These are phyloP conservation scores for Atopsyche davidsoni DNA, from an alignment of 1,140 invertebrate genomes.

Conservation along the genomic window DNA sequence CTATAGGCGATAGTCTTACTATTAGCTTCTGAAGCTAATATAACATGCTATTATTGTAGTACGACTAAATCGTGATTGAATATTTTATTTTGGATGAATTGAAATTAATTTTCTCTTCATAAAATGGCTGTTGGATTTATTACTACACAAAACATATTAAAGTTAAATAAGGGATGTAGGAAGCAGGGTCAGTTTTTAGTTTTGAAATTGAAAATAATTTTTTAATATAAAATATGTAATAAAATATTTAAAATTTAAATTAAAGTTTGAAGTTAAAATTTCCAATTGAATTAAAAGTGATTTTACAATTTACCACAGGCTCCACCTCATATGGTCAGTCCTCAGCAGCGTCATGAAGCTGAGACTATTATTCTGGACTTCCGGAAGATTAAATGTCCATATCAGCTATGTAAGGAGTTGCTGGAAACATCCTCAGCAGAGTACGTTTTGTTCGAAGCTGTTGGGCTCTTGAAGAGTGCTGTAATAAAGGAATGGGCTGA, in stretches of 20 bases:
- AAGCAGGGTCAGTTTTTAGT: too few relatives aligned
- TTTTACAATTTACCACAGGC: slow-evolving; percentile 53
- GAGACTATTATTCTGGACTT: slow-evolving; percentile 76
- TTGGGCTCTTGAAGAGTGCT: slow-evolving; percentile 74
- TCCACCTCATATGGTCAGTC: slow-evolving; percentile 70
- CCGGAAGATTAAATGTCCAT: slow-evolving; percentile 74
- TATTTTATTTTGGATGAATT: too few relatives aligned
- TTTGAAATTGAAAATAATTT: slow-evolving; percentile 9
- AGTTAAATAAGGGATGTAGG: too few relatives aligned
- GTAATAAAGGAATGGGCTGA: slow-evolving; percentile 77
- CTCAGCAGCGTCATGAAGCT: slow-evolving; percentile 70
- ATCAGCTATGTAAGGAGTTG: slow-evolving; percentile 72
- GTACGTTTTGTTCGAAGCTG: slow-evolving; percentile 83
- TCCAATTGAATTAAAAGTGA: not conserved
- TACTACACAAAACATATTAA: too few relatives aligned
- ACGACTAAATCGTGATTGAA: too few relatives aligned
- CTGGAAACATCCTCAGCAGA: slow-evolving; percentile 72
- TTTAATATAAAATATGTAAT: not conserved
- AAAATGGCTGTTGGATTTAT: too few relatives aligned
- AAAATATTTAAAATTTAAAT: slow-evolving; percentile 1
- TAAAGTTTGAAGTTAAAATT: not conserved
- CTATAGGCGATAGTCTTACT: too few relatives aligned
- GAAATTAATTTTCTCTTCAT: too few relatives aligned
- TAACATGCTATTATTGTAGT: too few relatives aligned
- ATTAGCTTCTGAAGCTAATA: too few relatives aligned